Conservation (phyloP, 2,113 vertebrate species). For the Menidia beryllina region DNA sequence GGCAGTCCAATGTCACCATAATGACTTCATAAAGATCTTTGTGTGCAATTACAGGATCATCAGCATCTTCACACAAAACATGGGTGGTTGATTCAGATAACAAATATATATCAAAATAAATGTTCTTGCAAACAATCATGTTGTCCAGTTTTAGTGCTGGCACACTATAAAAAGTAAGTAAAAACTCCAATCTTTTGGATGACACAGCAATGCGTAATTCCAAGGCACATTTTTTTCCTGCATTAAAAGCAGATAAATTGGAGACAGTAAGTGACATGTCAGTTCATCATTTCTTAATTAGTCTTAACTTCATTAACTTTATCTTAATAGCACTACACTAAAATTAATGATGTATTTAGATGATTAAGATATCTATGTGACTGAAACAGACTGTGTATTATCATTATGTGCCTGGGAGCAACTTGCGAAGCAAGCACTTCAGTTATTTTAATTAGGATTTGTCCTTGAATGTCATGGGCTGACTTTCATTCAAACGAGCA, state of each 20-base stretch:
- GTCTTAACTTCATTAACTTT: slow-evolving; percentile 77
- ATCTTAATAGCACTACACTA: slow-evolving; percentile 69
- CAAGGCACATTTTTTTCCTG: slow-evolving; percentile 28
- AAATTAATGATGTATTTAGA: slow-evolving; percentile 71
- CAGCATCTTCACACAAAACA: too few relatives aligned
- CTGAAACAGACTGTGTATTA: slow-evolving; percentile 35
- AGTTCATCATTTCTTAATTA: slow-evolving; percentile 78
- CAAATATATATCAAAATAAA: too few relatives aligned
- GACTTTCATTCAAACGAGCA: slow-evolving; percentile 32
- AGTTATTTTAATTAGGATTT: slow-evolving; percentile 60
- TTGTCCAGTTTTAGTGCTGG: too few relatives aligned
- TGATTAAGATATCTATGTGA: slow-evolving; percentile 62
- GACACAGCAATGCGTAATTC: slow-evolving; percentile 44
- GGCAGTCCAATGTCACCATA: too few relatives aligned
- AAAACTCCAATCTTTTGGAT: too few relatives aligned
- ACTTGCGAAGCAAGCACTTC: slow-evolving; percentile 57
- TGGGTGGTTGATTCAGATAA: too few relatives aligned
- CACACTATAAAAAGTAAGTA: too few relatives aligned
- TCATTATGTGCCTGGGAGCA: slow-evolving; percentile 47
- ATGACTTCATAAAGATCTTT: too few relatives aligned
- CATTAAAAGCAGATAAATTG: slow-evolving; percentile 55
- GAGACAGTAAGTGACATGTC: slow-evolving; percentile 52
- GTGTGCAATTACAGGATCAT: too few relatives aligned
- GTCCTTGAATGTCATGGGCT: slow-evolving; percentile 65
- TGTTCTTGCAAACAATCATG: too few relatives aligned